Percentiles rank a stretch among this genome's conserved stretches.
phyloP scores from a whole-genome alignment of 2,113 vertebrate species.

The Entelurus aequoreus region DNA sequence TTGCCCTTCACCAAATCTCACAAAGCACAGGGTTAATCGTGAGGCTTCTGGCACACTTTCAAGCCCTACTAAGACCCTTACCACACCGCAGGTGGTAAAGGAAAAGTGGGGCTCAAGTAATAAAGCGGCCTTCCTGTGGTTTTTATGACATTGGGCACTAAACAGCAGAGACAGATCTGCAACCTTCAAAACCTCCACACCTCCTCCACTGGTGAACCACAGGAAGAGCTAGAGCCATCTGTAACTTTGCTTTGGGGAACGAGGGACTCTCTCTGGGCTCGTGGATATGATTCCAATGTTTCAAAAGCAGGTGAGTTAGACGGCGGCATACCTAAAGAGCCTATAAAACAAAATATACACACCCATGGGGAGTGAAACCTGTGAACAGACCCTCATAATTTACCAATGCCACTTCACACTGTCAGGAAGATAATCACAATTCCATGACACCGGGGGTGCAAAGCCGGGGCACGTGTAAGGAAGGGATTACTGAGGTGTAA shows the following conservation, averaged over 20 bases:
- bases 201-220: slow-evolving; percentile 29
- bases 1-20: slow-evolving; percentile 48
- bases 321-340: slow-evolving; percentile 29
- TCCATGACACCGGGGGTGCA: slow-evolving; percentile 39
- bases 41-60: slow-evolving; percentile 56
- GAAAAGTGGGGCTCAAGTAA: slow-evolving; percentile 39
- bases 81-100: slow-evolving; percentile 55
- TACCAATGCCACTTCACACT: slow-evolving; percentile 37
- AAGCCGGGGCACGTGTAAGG: slow-evolving; percentile 58
- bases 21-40: slow-evolving; percentile 59
- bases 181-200: slow-evolving; percentile 30
- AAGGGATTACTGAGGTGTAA: slow-evolving; percentile 53
- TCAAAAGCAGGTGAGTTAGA: slow-evolving; percentile 53
- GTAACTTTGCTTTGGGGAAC: slow-evolving; percentile 37
- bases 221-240: slow-evolving; percentile 53
- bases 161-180: slow-evolving; percentile 39
- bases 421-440: slow-evolving; percentile 38
- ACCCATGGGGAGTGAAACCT: slow-evolving; percentile 23
- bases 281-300: slow-evolving; percentile 45
- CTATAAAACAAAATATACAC: slow-evolving; percentile 19
- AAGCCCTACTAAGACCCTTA: slow-evolving; percentile 42
- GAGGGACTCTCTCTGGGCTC: slow-evolving; percentile 22
- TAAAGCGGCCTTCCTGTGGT: slow-evolving; percentile 43
- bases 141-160: slow-evolving; percentile 49
- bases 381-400: slow-evolving; percentile 23